Percentiles rank a stretch among this genome's conserved stretches.
Conservation (phyloP, 2,888 invertebrate genomes). For the Alcis repandata region DNA sequence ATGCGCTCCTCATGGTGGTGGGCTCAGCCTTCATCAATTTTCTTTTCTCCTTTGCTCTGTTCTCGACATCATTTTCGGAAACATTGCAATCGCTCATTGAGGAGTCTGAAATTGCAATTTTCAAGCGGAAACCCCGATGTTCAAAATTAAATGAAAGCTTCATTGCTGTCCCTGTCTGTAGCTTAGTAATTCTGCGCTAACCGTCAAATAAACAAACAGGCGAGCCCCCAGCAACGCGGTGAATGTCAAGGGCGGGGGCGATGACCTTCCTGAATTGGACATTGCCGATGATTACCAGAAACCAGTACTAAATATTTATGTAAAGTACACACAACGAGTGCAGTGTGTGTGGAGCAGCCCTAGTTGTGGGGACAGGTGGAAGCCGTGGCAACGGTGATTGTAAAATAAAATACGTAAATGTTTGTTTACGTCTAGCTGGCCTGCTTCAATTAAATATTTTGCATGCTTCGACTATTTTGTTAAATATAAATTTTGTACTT, state of each 20-base stretch:
- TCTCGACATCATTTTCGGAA: no score
- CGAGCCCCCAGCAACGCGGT: slow-evolving; percentile 53
- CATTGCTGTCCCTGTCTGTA: slow-evolving; percentile 8
- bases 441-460: not conserved
- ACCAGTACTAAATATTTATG: slow-evolving; percentile 17
- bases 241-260: slow-evolving; percentile 61
- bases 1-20: no score
- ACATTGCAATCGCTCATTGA: no score
- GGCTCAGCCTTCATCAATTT: no score
- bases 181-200: slow-evolving; percentile 32
- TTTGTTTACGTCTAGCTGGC: not conserved
- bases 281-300: slow-evolving; percentile 18
- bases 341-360: not conserved
- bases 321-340: not conserved
- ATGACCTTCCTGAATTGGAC: slow-evolving; percentile 37
- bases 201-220: slow-evolving; percentile 41
- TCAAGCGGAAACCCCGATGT: no score
- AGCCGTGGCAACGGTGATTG: not conserved
- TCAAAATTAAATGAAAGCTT: not conserved
- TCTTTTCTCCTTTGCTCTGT: no score
- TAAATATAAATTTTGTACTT: no score
- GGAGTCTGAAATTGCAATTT: no score
- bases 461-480: not conserved
- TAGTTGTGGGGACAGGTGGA: slow-evolving; percentile 5
- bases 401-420: not conserved